Conservation (phyloP, 2,113 vertebrate species). For the Setophaga kirtlandii region DNA sequence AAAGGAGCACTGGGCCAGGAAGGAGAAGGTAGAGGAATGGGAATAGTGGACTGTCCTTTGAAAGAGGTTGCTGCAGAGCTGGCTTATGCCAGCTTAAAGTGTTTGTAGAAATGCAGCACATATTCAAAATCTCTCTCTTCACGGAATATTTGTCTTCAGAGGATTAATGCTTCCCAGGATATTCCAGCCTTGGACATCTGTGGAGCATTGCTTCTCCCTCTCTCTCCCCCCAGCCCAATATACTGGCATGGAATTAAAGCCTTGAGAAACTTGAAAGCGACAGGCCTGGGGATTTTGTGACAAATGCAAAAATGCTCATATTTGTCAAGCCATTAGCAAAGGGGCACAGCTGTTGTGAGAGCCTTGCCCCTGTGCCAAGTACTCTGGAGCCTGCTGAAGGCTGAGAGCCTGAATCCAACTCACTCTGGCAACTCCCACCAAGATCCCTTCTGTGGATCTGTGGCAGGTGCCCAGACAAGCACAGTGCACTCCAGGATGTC, state of each 20-base stretch:
- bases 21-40: not conserved
- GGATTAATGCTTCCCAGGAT: slow-evolving; percentile 59
- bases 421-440: not conserved
- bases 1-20: slow-evolving; percentile 20
- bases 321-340: slow-evolving; percentile 58
- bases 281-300: slow-evolving; percentile 64
- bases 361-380: slow-evolving; percentile 16
- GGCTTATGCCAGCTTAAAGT: slow-evolving; percentile 18
- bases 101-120: not conserved
- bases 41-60: not conserved
- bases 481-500: not conserved
- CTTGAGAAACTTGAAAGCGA: slow-evolving; percentile 56
- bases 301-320: slow-evolving; percentile 56
- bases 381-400: not conserved
- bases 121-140: slow-evolving; percentile 27
- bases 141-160: slow-evolving; percentile 44
- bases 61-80: not conserved
- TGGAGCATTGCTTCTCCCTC: slow-evolving; percentile 16
- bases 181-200: slow-evolving; percentile 43
- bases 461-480: slow-evolving; percentile 4
- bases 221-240: not conserved
- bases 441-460: not conserved
- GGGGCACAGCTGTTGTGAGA: slow-evolving; percentile 49
- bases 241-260: slow-evolving; percentile 60
- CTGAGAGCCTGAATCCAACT: not conserved